Evolutionary conservation across 2,888 invertebrate genomes (phyloP), one percentile per base, ranked within the genome.

Genomic region (Smittia sp.): DNA sequence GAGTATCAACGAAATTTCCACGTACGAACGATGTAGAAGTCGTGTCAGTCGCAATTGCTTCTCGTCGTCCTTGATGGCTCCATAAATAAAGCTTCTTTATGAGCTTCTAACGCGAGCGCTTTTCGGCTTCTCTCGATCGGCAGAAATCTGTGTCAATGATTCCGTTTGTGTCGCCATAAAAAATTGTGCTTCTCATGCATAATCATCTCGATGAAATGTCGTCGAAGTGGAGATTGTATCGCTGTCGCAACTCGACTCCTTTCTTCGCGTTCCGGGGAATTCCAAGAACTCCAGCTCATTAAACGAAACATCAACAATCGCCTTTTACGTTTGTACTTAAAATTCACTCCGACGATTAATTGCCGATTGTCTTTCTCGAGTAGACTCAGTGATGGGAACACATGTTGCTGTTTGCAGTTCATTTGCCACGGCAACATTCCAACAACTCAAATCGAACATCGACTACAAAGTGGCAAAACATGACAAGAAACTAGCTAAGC

Each of bases 381-480:
- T 6, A 38, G 38, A 9, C 38, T 38, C 11, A 11, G 6, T 38
- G 11, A 38, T 38, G 38, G 11, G 11, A 38, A 38, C 38, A 38
- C 38, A 38, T 38, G 38, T 38, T 38, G 11, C 38, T 38, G 7
- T 11, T 9, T 38, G 11, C 6, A 38, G 7, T 38, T 38, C 11
- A 38, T 11, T 38, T 11, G 38, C 38, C 38, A 38, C 38, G 11
- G 38, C 38, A 38, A 38, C 20, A 58, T 22, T 9, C 13, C 20
- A 58, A 58, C 58, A 22, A 1, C 58, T 13, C n/a, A n/a, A n/a
- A n/a, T n/a, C n/a, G n/a, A n/a, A n/a, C n/a, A 32, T 32, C 9
- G 32, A 22, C n/a, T 58, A 22, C 58, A 58, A 58, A 58, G 58
- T 58, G 58, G 58, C 22, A 32, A 32, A 66, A 66, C 66, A 66